These are phyloP conservation scores for Karalla daura DNA, from an alignment of 2,797 vertebrate species.

Conservation along the genomic window DNA sequence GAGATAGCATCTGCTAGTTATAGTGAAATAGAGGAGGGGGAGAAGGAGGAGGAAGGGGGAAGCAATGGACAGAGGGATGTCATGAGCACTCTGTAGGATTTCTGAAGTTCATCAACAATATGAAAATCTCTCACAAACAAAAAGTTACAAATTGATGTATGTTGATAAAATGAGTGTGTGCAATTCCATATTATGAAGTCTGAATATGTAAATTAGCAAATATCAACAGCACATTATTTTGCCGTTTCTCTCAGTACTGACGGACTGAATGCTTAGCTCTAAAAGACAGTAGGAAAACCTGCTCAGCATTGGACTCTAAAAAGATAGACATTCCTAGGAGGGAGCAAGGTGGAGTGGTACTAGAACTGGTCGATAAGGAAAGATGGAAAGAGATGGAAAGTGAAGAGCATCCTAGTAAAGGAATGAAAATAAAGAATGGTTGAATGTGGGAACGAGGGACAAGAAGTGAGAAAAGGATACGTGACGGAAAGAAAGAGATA, in stretches of 20 bases:
- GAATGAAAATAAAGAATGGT: not conserved
- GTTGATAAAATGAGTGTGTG: not conserved
- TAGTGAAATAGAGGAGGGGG: conserved; percentile 34
- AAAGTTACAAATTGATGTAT: conserved; percentile 16
- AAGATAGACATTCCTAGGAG: conserved; percentile 2
- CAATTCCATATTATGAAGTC: conserved; percentile 12
- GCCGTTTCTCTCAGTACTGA: conserved; percentile 16
- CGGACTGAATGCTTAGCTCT: conserved; percentile 21
- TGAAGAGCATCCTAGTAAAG: not conserved
- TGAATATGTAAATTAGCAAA: too few species aligned
- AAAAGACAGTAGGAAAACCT: conserved; percentile 40
- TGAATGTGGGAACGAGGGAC: not conserved
- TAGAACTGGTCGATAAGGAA: not conserved
- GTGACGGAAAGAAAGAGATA: conserved; percentile 10
- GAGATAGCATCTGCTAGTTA: conserved; percentile 76
- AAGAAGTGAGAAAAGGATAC: not conserved
- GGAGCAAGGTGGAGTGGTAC: not conserved
- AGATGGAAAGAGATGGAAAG: not conserved
- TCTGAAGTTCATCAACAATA: conserved; percentile 49
- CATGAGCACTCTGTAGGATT: conserved; percentile 47
- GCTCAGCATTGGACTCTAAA: conserved; percentile 31
- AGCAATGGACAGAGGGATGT: conserved; percentile 42
- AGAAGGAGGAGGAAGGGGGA: conserved; percentile 16
- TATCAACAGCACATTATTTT: conserved; percentile 17
- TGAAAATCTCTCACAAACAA: conserved; percentile 43